These are phyloP conservation scores for Galemys pyrenaicus DNA, from an alignment of 2,113 vertebrate genomes.

Conservation along the genomic window DNA sequence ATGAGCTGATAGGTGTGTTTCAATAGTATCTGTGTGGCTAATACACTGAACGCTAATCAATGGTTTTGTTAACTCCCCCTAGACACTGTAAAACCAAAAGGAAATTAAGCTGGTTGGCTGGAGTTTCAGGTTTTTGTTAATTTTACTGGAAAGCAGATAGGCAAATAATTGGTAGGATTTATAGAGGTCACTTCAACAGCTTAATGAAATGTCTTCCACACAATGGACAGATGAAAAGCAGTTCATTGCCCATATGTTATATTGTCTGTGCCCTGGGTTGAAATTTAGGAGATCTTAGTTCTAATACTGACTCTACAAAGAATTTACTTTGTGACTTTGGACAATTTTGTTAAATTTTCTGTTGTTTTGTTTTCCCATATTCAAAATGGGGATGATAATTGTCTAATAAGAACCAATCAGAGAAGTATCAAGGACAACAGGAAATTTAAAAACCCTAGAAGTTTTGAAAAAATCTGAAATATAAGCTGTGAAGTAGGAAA, in stretches of 20 bases:
- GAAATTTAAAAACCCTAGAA: not conserved
- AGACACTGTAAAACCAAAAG: constrained; percentile 24
- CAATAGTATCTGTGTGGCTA: not conserved
- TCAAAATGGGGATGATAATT: not conserved
- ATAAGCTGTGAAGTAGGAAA: not conserved
- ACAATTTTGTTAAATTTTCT: constrained; percentile 8
- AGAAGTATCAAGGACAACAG: constrained; percentile 10
- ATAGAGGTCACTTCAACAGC: constrained; percentile 16
- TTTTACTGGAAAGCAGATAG: constrained; percentile 29
- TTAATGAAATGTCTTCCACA: not conserved
- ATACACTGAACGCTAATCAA: not conserved
- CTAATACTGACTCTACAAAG: not conserved
- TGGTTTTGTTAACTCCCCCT: not conserved
- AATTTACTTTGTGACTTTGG: not conserved
- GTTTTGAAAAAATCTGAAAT: not conserved
- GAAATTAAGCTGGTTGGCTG: not conserved
- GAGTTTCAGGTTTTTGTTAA: not conserved
- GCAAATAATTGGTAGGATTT: constrained; percentile 25
- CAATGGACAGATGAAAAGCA: constrained; percentile 24
- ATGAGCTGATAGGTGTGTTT: not conserved
- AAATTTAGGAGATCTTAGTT: not conserved
- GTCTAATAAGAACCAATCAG: not conserved
- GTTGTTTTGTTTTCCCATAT: not conserved
- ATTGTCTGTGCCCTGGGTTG: not conserved
- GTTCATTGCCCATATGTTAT: not conserved